Evolutionary conservation across 2,888 invertebrate genomes (phyloP).

Genomic region (Colostygia pectinataria): DNA sequence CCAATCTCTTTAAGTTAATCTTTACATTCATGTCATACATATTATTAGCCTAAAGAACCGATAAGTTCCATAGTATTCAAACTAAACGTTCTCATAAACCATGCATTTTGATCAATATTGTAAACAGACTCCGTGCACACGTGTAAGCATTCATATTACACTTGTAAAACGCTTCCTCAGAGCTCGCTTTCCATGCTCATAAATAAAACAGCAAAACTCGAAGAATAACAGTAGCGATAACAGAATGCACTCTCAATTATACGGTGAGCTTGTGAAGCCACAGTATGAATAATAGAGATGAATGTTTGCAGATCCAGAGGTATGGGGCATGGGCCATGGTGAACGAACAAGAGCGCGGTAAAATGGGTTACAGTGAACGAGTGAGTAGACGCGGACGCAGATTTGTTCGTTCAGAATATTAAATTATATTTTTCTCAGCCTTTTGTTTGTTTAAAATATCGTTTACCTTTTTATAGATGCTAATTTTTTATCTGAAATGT

Average conservation of each 20-base stretch:
- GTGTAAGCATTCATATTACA: slow-evolving; percentile 17
- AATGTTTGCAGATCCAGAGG: slow-evolving; percentile 6
- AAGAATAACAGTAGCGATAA: slow-evolving; percentile 45
- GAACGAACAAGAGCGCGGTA: background rate
- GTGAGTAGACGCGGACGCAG: too few relatives aligned
- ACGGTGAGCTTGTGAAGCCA: slow-evolving; percentile 24
- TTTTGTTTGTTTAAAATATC: too few relatives aligned
- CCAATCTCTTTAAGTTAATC: too few relatives aligned
- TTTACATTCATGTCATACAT: too few relatives aligned
- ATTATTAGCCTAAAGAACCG: too few relatives aligned
- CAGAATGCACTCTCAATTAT: slow-evolving; percentile 59
- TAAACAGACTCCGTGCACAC: slow-evolving; percentile 7
- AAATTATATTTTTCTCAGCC: too few relatives aligned
- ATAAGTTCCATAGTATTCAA: too few relatives aligned
- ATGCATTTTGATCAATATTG: slow-evolving; percentile 11
- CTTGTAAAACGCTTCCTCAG: slow-evolving; percentile 24
- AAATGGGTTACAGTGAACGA: too few relatives aligned
- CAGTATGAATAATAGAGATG: slow-evolving; percentile 40
- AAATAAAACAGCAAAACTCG: slow-evolving; percentile 32
- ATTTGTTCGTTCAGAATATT: too few relatives aligned
- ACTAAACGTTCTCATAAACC: background rate
- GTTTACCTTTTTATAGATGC: too few relatives aligned
- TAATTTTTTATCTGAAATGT: too few relatives aligned
- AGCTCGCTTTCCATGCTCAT: slow-evolving; percentile 30
- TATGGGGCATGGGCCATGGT: background rate